Evolutionary conservation across 2,113 vertebrate species (phyloP).

Genomic region (Penelope pileata): DNA sequence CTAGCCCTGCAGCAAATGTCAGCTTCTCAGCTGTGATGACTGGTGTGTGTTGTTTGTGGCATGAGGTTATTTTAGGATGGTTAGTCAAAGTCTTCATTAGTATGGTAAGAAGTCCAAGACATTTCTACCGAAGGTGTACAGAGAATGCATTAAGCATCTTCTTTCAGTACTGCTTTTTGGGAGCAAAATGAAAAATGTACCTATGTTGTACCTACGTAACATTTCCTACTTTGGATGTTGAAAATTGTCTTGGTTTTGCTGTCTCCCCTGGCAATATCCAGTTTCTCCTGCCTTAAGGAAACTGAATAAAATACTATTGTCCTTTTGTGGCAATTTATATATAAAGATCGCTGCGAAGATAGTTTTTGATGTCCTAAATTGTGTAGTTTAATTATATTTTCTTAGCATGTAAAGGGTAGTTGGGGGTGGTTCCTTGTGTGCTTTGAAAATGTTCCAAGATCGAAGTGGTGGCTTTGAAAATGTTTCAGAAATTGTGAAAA

Average conservation of each 20-base stretch:
- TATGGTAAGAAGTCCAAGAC: neutral
- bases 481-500: neutral
- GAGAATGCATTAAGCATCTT: neutral
- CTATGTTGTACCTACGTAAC: neutral
- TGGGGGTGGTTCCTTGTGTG: neutral
- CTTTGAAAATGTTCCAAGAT: neutral
- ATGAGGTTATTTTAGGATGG: neutral
- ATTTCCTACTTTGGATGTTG: neutral
- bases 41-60: neutral
- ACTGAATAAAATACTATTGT: neutral
- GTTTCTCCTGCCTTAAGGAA: neutral
- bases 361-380: neutral
- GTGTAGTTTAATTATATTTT: neutral
- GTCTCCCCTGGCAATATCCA: neutral
- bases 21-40: neutral
- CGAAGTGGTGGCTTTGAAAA: neutral
- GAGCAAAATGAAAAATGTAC: neutral
- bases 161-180: fast-evolving
- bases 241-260: neutral
- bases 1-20: conserved; percentile 1
- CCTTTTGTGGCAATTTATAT: neutral
- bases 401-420: neutral
- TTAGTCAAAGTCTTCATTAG: conserved; percentile 20
- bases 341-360: neutral
- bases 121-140: neutral